Percentiles rank a stretch among this genome's conserved stretches.
Conservation (phyloP, 1,140 invertebrate genomes). For the Geopemphigus sp. region DNA sequence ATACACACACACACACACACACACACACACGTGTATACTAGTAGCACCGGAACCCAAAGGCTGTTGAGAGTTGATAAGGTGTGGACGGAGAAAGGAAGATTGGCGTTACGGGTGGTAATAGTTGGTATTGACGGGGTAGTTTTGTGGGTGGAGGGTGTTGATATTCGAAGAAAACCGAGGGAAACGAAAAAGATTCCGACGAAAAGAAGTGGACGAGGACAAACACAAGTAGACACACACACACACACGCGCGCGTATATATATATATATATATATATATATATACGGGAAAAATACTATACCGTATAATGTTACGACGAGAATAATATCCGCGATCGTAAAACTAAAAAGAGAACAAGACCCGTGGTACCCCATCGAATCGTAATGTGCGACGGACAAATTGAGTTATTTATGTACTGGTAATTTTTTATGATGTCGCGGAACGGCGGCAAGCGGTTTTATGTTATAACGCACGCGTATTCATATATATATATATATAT, state of each 20-base stretch:
- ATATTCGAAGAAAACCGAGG: not conserved
- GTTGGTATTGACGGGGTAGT: not conserved
- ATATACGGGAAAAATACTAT: not conserved
- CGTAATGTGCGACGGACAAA: conserved; percentile 20
- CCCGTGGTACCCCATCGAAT: not conserved
- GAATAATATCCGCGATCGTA: conserved; percentile 32
- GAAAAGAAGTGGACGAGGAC: not conserved
- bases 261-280: no score
- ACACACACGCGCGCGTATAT: no score
- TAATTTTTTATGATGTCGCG: conserved; percentile 45
- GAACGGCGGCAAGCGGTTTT: not conserved
- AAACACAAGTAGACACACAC: no score
- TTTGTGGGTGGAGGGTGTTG: no score
- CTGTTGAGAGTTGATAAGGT: conserved; percentile 22
- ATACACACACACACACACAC: no score
- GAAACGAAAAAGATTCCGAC: not conserved
- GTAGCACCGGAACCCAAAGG: conserved; percentile 6
- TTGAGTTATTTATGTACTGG: conserved; percentile 48
- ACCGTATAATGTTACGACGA: conserved; percentile 46
- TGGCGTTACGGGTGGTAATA: not conserved
- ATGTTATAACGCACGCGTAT: no score
- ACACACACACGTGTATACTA: not conserved
- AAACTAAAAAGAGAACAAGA: conserved; percentile 36
- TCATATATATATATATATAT: no score
- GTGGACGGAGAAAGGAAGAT: conserved; percentile 7